Evolutionary conservation across 2,888 invertebrate species (phyloP), one percentile per base, ranked within the genome.

Genomic region (Apamea monoglypha): DNA sequence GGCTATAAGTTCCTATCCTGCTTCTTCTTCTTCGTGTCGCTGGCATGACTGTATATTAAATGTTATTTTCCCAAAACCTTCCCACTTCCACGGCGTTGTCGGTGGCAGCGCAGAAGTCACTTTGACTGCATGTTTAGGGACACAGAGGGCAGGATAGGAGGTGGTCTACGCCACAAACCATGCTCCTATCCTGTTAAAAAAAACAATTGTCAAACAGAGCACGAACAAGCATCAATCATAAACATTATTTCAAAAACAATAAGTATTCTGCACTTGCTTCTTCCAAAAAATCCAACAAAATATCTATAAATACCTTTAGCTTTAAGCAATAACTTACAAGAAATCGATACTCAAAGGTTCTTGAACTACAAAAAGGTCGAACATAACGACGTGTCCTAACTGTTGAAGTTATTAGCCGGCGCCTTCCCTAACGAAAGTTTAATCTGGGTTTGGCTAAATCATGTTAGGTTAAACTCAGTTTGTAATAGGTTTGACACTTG

Each of bases 381-480:
- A 56, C 29, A 50, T 80, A 74, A 85, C 36, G 87, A 74, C 85
- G 81, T 75, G 74, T 74, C 73, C 88, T 84, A 87, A 87, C 85
- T 80, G 61, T 63, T 32, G 3, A 87, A 84, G 84, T 68, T 85
- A 87, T 85, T 79, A 87, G 85, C 25, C 66, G 59, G 36, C 59
- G 29, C 74, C 80, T 74, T 44, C 40, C 70, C 50, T 73, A 80
- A 84, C 70, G 70, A 36, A 80, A 80, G 80, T 75, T 84, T 84
- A 85, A 87, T 84, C 87, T 68, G 59, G 59, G 71, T 40, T 14
- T 84, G 56, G 70, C 63, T 56, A 80, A 40, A 74, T 40, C 68
- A 18, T 66, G 73, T 64, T 47, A 77, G 72, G 61, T 74, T 79
- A 70, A 79, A 84, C 74, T 61, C 47, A 74, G 73, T 74, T 87